Conservation (phyloP, 92 coral and sea anemone species). For the Micromussa lordhowensis region DNA sequence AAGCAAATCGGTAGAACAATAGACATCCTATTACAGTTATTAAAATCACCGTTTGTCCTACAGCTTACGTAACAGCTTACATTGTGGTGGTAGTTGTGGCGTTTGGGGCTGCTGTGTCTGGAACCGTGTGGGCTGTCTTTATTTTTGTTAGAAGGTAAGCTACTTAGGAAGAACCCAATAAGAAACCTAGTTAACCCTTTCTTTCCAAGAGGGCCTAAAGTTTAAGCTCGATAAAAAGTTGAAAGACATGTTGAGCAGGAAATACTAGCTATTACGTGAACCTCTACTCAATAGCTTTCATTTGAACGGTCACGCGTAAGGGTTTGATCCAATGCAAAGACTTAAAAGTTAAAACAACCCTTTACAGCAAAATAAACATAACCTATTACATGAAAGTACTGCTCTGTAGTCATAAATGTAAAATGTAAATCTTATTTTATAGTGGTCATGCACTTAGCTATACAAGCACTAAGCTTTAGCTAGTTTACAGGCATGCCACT, state of each 20-base stretch:
- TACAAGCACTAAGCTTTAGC: too few species aligned
- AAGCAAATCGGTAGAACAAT: neutral
- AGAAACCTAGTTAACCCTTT: neutral
- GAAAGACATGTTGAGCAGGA: too few species aligned
- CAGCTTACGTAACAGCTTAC: slow-evolving; percentile 97
- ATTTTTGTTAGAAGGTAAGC: slow-evolving; percentile 92
- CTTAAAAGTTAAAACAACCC: too few species aligned
- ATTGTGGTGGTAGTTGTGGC: slow-evolving; percentile 94
- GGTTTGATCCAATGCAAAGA: too few species aligned
- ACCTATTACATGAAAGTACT: too few species aligned
- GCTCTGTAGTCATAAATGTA: too few species aligned
- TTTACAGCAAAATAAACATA: too few species aligned
- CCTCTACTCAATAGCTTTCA: neutral
- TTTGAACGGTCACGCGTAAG: too few species aligned
- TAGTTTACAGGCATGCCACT: too few species aligned
- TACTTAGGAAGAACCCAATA: neutral
- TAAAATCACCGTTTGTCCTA: neutral
- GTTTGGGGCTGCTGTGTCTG: slow-evolving; percentile 97
- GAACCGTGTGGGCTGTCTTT: slow-evolving; percentile 99
- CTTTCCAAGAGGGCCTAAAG: neutral
- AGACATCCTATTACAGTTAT: neutral
- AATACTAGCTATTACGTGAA: too few species aligned
- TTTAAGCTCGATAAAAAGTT: neutral
- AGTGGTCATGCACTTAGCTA: too few species aligned
- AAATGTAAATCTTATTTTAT: too few species aligned